Conservation (phyloP, 2,888 invertebrate species). For the Temnothorax unifasciatus region DNA sequence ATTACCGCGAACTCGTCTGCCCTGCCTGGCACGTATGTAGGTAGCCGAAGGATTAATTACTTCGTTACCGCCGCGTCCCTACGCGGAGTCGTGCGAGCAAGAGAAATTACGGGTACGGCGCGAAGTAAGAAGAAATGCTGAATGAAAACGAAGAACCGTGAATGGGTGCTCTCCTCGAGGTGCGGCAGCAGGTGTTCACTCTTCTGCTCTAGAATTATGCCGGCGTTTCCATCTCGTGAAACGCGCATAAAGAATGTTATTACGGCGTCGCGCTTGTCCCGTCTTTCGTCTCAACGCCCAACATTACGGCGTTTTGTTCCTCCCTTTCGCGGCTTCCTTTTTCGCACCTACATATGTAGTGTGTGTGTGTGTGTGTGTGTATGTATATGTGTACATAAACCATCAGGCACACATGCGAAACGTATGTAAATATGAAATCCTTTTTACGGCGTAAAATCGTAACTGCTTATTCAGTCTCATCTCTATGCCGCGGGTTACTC, state of each 20-base stretch:
- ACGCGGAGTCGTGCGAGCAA: slow-evolving; percentile 25
- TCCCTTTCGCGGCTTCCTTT: background rate
- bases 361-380: fast-evolving
- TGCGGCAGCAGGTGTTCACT: slow-evolving; percentile 50
- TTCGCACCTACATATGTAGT: background rate
- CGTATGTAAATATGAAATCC: background rate
- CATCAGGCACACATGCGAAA: background rate
- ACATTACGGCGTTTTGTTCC: slow-evolving; percentile 36
- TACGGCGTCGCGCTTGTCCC: slow-evolving; percentile 41
- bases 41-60: slow-evolving; percentile 37
- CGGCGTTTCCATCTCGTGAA: slow-evolving; percentile 54
- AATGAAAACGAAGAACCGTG: slow-evolving; percentile 65
- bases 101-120: slow-evolving; percentile 30
- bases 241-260: slow-evolving; percentile 59
- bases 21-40: background rate
- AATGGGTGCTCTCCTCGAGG: slow-evolving; percentile 48
- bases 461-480: background rate
- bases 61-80: slow-evolving; percentile 21
- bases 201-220: slow-evolving; percentile 57
- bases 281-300: slow-evolving; percentile 29
- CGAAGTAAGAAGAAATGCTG: slow-evolving; percentile 50
- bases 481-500: slow-evolving; percentile 4
- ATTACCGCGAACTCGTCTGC: background rate
- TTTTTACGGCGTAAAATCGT: background rate
- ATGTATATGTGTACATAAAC: no score